Evolutionary conservation across 2,113 vertebrate species (phyloP).

Genomic region (Ctenomys sociabilis): DNA sequence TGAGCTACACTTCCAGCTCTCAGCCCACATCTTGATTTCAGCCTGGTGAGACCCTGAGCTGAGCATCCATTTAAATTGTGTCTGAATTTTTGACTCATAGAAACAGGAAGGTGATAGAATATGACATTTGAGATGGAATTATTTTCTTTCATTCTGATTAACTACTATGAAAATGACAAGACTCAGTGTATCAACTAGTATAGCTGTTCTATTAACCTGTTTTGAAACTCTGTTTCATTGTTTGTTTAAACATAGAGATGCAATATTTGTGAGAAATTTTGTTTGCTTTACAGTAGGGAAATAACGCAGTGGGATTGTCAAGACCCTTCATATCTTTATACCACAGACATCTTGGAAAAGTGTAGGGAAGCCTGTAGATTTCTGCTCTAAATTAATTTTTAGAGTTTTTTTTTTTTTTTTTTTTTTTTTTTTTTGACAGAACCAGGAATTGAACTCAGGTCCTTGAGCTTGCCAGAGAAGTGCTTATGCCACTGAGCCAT

Average conservation of each 20-base stretch:
- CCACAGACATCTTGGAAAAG: not conserved
- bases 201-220: no score
- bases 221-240: no score
- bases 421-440: no score
- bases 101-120: not conserved
- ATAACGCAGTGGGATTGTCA: not conserved
- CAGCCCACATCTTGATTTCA: not conserved
- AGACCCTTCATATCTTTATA: not conserved
- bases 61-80: not conserved
- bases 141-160: not conserved
- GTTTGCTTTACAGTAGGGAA: not conserved
- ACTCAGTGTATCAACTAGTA: no score
- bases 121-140: not conserved
- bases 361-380: not conserved
- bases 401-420: not conserved
- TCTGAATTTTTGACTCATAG: not conserved
- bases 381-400: conserved; percentile 34
- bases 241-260: not conserved
- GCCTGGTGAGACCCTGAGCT: not conserved
- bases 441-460: no score
- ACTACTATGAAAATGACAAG: no score
- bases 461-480: no score
- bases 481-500: no score
- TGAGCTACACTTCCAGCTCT: not conserved
- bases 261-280: not conserved